Evolutionary conservation across 2,888 invertebrate genomes (phyloP).

Genomic region (Sarcophaga caerulescens): DNA sequence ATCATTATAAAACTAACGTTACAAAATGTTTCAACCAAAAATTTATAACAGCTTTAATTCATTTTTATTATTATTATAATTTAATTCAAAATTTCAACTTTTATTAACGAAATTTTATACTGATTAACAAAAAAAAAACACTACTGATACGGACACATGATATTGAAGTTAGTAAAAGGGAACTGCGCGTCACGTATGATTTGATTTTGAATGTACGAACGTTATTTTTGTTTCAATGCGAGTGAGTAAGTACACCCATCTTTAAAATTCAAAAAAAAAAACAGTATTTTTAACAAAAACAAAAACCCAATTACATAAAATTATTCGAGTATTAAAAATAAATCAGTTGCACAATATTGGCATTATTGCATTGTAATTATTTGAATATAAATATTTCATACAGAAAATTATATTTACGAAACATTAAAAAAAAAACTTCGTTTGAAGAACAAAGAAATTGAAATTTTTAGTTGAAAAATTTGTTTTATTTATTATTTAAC

Average conservation of each 20-base stretch:
- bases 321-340: neutral
- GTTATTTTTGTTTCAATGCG: slow-evolving; percentile 12
- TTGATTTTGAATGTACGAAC: slow-evolving; percentile 49
- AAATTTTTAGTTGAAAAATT: no score
- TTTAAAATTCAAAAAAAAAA: neutral
- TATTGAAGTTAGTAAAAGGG: slow-evolving; percentile 11
- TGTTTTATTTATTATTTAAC: no score
- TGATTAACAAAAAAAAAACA: neutral
- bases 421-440: no score
- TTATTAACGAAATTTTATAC: neutral
- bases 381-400: no score
- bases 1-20: no score
- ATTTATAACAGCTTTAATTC: no score
- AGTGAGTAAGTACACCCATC: slow-evolving; percentile 25
- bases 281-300: neutral
- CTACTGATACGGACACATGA: neutral
- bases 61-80: no score
- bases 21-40: no score
- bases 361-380: neutral
- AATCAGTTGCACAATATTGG: neutral
- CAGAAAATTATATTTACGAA: no score
- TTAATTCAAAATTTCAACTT: neutral
- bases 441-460: no score
- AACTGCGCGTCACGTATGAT: slow-evolving; percentile 45
- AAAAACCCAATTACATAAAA: neutral